A percentile compares a stretch with the other conserved stretches of the same genome.
phyloP scores from a whole-genome alignment of 1,140 invertebrate species.

The Listronotus bonariensis region DNA sequence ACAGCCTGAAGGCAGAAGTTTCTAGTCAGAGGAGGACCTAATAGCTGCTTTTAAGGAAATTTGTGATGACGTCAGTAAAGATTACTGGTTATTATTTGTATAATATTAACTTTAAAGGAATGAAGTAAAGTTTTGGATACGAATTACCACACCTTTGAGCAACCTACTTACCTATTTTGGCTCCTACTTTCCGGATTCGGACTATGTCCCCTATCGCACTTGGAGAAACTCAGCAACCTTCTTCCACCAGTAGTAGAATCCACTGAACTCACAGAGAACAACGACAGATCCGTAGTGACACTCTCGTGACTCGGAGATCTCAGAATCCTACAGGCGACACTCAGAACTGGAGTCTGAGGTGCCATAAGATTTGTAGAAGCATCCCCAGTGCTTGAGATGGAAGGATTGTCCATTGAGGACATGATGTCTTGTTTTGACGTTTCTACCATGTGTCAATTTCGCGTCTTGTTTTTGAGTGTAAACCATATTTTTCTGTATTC shows the following conservation, averaged over 20 bases:
- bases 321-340: slow-evolving; percentile 66
- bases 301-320: slow-evolving; percentile 82
- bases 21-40: too few relatives aligned
- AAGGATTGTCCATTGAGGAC: slow-evolving; percentile 20
- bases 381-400: background rate
- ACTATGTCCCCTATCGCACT: slow-evolving; percentile 67
- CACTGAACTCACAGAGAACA: slow-evolving; percentile 78
- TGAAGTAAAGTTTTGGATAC: too few relatives aligned
- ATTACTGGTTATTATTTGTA: too few relatives aligned
- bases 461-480: background rate
- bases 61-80: too few relatives aligned
- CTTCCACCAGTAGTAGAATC: slow-evolving; percentile 65
- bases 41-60: too few relatives aligned
- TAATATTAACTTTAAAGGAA: too few relatives aligned
- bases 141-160: too few relatives aligned
- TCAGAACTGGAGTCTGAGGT: slow-evolving; percentile 59
- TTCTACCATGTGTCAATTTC: slow-evolving; percentile 13
- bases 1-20: too few relatives aligned
- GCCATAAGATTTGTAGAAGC: slow-evolving; percentile 19
- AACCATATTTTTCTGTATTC: background rate
- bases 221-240: slow-evolving; percentile 63
- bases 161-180: slow-evolving; percentile 45
- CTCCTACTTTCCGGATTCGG: slow-evolving; percentile 69
- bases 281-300: slow-evolving; percentile 78
- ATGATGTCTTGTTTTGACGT: slow-evolving; percentile 17